A percentile compares a stretch with the other conserved stretches of the same genome.
Evolutionary conservation across 2,797 vertebrate species (phyloP).

Genomic region (Myotis myotis): DNA sequence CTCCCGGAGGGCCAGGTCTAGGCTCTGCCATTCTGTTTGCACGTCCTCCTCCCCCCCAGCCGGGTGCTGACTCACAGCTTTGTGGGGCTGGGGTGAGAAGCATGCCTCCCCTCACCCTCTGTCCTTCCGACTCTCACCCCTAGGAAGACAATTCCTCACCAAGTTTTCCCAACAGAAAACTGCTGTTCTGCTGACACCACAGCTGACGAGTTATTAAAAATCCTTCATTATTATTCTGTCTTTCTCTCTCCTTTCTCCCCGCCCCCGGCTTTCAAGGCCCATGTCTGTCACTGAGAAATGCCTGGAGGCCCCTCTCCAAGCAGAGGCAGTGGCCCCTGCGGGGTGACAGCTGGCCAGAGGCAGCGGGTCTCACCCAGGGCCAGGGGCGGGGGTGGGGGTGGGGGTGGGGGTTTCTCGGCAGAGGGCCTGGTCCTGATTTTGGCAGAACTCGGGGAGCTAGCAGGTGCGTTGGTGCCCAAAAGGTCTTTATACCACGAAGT

Average conservation of each 20-base stretch:
- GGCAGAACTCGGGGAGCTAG: not conserved
- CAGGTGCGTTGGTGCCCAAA: not conserved
- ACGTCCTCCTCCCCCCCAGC: not conserved
- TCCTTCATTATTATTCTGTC: conserved; percentile 71
- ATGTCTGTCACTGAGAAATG: conserved; percentile 67
- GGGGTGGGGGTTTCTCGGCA: too few relatives aligned
- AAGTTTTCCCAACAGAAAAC: conserved; percentile 60
- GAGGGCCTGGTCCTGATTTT: not conserved
- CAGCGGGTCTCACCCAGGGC: not conserved
- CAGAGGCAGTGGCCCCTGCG: not conserved
- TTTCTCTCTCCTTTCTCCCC: conserved; percentile 46
- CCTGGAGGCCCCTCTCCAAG: conserved; percentile 37
- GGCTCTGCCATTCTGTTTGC: not conserved
- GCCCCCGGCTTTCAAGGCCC: conserved; percentile 60
- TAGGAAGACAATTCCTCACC: conserved; percentile 60
- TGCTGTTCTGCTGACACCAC: conserved; percentile 65
- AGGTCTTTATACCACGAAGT: not conserved
- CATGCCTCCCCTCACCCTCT: not conserved
- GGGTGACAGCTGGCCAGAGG: not conserved
- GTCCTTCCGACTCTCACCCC: conserved; percentile 42
- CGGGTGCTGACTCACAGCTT: not conserved
- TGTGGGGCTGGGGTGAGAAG: not conserved
- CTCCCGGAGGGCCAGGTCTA: not conserved
- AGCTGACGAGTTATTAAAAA: conserved; percentile 77
- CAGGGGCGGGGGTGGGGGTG: too few relatives aligned